These are phyloP conservation scores for Latheticus oryzae DNA, from an alignment of 2,888 invertebrate species.

Conservation along the genomic window DNA sequence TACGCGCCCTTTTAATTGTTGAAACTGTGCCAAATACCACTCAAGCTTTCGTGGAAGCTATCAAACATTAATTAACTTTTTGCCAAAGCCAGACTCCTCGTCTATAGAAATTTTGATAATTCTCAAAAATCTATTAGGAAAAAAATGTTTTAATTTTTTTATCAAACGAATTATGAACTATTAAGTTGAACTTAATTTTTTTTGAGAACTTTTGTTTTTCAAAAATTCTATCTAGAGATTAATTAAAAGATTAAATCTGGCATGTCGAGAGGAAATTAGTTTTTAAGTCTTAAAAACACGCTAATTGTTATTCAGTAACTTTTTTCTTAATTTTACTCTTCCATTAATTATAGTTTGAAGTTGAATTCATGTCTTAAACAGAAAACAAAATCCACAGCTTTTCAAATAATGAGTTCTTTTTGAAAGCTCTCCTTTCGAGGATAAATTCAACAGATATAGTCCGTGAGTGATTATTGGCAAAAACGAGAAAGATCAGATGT, in stretches of 20 bases:
- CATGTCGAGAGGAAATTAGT: slow-evolving; percentile 29
- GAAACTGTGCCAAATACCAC: slow-evolving; percentile 30
- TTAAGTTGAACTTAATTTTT: too few relatives aligned
- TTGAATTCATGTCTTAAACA: neutral
- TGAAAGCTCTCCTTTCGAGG: slow-evolving; percentile 8
- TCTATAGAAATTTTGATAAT: too few relatives aligned
- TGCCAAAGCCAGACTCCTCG: neutral
- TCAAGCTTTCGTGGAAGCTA: slow-evolving; percentile 23
- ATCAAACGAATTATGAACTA: too few relatives aligned
- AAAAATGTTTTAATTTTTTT: too few relatives aligned
- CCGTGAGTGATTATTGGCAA: slow-evolving; percentile 27
- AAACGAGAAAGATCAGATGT: slow-evolving; percentile 22
- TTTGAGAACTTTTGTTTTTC: too few relatives aligned
- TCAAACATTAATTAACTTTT: slow-evolving; percentile 32
- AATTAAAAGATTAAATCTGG: slow-evolving; percentile 31
- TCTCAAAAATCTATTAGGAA: too few relatives aligned
- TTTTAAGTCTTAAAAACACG: slow-evolving; percentile 16
- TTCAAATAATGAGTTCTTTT: slow-evolving; percentile 30
- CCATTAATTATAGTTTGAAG: neutral
- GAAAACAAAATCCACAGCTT: slow-evolving; percentile 14
- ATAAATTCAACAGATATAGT: slow-evolving; percentile 14
- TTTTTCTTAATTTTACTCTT: slow-evolving; percentile 25
- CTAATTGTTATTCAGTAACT: slow-evolving; percentile 17
- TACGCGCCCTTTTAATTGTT: slow-evolving; percentile 34
- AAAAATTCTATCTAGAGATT: slow-evolving; percentile 6